Evolutionary conservation across 2,797 vertebrate genomes (phyloP).

Genomic region (Oophaga sylvatica): DNA sequence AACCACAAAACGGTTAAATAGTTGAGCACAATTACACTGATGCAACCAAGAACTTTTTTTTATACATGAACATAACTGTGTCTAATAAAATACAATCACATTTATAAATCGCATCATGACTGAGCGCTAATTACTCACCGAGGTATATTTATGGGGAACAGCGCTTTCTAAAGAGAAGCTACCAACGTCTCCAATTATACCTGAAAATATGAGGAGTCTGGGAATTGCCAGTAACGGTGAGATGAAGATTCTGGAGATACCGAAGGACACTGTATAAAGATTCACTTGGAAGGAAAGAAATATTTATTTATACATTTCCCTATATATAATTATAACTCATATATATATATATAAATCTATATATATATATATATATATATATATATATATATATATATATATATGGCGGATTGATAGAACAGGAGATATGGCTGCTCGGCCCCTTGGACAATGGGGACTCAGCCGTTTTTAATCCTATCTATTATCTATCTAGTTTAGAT

Average conservation of each 20-base stretch:
- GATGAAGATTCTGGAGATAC: not conserved
- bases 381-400: no score
- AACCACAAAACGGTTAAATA: not conserved
- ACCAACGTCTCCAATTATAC: not conserved
- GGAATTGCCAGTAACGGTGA: not conserved
- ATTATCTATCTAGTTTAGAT: not conserved
- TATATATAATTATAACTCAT: no score
- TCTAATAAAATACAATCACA: not conserved
- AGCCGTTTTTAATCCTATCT: not conserved
- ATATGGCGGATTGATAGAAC: no score
- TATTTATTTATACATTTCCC: not conserved
- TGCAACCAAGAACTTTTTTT: not conserved
- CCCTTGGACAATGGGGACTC: not conserved
- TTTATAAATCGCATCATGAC: conserved; percentile 8
- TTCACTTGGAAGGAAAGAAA: not conserved
- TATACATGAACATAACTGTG: not conserved
- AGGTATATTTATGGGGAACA: not conserved
- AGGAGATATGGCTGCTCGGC: no score
- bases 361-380: no score
- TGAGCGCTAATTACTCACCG: conserved; percentile 14
- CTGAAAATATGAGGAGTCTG: not conserved
- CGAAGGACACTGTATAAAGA: not conserved
- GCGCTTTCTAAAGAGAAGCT: not conserved
- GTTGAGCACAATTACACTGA: not conserved
- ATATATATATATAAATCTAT: no score